These are phyloP conservation scores for Rhizomys pruinosus DNA, from an alignment of 2,113 vertebrate species.

Conservation along the genomic window DNA sequence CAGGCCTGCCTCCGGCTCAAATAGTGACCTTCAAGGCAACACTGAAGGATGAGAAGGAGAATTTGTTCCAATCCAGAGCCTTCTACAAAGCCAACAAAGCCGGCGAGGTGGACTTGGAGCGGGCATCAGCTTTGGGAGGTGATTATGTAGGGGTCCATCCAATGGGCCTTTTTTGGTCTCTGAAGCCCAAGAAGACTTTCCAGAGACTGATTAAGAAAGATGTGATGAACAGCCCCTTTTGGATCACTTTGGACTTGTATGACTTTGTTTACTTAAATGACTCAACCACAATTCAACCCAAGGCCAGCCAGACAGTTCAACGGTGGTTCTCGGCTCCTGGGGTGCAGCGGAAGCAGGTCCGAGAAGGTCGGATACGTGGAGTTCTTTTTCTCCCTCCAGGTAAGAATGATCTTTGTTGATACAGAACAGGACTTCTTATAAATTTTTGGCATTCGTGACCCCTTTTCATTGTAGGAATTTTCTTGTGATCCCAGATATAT, in stretches of 20 bases:
- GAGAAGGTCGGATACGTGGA: conserved; percentile 84
- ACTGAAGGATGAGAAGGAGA: conserved; percentile 88
- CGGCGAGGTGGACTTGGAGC: conserved; percentile 84
- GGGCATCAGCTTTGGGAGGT: conserved; percentile 81
- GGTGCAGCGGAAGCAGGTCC: conserved; percentile 83
- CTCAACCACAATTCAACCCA: conserved; percentile 27
- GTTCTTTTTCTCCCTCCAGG: conserved; percentile 90
- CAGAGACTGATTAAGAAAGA: conserved; percentile 85
- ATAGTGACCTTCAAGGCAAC: conserved; percentile 87
- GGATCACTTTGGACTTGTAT: conserved; percentile 78
- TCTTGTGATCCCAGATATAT: background rate
- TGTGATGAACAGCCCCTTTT: conserved; percentile 82
- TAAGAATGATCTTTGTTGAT: conserved; percentile 62
- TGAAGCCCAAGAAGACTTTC: conserved; percentile 82
- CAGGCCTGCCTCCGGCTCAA: conserved; percentile 86
- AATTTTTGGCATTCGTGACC: background rate
- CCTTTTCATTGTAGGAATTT: background rate
- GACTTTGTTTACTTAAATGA: background rate
- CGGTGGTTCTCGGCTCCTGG: conserved; percentile 84
- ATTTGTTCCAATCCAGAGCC: conserved; percentile 87
- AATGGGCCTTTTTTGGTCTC: conserved; percentile 89
- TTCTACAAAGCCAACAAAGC: conserved; percentile 84
- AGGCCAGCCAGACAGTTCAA: conserved; percentile 80
- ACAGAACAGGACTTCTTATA: background rate
- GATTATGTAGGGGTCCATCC: conserved; percentile 88